Conservation (phyloP, 2,888 invertebrate genomes). For the Trimorus sp. region DNA sequence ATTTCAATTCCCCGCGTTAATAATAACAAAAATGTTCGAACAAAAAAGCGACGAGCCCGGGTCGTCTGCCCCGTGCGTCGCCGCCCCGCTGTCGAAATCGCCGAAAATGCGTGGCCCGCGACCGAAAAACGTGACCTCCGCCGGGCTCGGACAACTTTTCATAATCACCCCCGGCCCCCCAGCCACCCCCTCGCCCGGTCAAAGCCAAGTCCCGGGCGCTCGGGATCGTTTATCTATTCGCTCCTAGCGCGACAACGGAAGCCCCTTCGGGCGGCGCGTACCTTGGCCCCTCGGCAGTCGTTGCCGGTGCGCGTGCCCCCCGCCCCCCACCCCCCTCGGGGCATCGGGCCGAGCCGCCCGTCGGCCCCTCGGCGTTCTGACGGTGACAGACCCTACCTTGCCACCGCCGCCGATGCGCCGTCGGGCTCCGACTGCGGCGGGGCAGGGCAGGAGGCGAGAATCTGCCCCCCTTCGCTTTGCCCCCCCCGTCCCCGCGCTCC, state of each 20-base stretch:
- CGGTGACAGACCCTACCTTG: slow-evolving; percentile 81
- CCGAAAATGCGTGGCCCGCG: too few relatives aligned
- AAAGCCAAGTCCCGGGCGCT: neutral
- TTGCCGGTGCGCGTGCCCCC: slow-evolving; percentile 72
- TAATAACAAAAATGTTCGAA: too few relatives aligned
- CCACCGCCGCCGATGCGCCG: slow-evolving; percentile 63
- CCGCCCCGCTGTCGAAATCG: too few relatives aligned
- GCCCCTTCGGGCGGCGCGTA: slow-evolving; percentile 76
- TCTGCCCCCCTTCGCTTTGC: slow-evolving; percentile 60
- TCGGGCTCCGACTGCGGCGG: slow-evolving; percentile 65
- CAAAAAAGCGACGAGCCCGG: too few relatives aligned
- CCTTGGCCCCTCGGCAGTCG: slow-evolving; percentile 71
- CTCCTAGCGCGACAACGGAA: slow-evolving; percentile 30
- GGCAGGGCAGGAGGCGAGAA: slow-evolving; percentile 57
- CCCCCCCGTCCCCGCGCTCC: slow-evolving; percentile 54
- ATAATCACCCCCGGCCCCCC: neutral
- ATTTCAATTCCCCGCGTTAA: too few relatives aligned
- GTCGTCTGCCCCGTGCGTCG: too few relatives aligned
- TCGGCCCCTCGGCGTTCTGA: slow-evolving; percentile 81
- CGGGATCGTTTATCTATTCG: slow-evolving; percentile 56
- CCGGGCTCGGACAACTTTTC: too few relatives aligned
- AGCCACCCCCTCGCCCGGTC: too few relatives aligned
- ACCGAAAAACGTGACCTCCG: too few relatives aligned
- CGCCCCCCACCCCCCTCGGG: slow-evolving; percentile 81
- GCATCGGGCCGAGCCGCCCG: slow-evolving; percentile 82